A percentile compares a stretch with the other conserved stretches of the same genome.
Conservation (phyloP, 2,888 invertebrate genomes). For the Erpobdella octoculata region DNA sequence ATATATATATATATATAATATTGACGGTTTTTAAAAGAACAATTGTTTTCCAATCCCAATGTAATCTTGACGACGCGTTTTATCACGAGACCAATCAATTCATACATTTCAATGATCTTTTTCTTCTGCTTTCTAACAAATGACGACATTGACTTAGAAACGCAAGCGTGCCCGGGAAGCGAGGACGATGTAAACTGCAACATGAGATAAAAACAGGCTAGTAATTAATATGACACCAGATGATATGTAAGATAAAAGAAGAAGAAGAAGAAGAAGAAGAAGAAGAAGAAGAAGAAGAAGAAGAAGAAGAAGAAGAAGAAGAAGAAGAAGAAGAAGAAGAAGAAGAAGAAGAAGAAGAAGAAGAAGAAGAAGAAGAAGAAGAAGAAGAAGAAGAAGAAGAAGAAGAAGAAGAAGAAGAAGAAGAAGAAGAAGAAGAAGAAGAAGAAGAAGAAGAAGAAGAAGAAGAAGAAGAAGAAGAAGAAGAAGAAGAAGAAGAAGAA, state of each 20-base stretch:
- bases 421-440: slow-evolving; percentile 8
- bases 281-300: neutral
- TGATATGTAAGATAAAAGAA: neutral
- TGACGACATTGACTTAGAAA: neutral
- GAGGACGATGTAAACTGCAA: neutral
- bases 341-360: neutral
- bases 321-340: neutral
- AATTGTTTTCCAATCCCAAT: no score
- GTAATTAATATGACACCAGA: neutral
- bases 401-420: neutral
- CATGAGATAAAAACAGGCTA: neutral
- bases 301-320: neutral
- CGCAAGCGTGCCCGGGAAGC: no score
- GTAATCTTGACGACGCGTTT: no score
- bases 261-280: neutral
- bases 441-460: slow-evolving; percentile 15
- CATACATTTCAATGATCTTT: no score
- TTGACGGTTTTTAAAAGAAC: no score
- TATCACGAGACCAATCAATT: no score
- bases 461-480: slow-evolving; percentile 17
- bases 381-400: neutral
- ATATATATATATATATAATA: no score
- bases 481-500: slow-evolving; percentile 15
- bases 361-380: neutral
- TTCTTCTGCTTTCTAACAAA: neutral